Percentiles rank a stretch among this genome's conserved stretches.
phyloP scores from a whole-genome alignment of 1,140 invertebrate species.

The Littorina saxatilis region DNA sequence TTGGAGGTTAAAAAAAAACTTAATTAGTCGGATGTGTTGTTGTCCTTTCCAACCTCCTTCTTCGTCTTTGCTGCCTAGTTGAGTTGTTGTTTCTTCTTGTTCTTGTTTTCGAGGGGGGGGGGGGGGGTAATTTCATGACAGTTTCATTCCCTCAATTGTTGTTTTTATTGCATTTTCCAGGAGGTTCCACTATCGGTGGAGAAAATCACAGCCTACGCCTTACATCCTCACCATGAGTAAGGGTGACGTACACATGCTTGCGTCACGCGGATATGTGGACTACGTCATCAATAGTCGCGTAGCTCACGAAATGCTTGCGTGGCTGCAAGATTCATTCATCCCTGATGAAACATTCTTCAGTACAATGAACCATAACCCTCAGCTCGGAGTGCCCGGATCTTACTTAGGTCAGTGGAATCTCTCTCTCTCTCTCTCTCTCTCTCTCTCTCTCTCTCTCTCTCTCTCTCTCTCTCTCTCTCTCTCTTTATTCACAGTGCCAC shows the following conservation, averaged over 20 bases:
- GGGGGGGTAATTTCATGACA: too few species aligned
- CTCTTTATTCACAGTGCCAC: too few species aligned
- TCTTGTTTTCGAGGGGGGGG: too few species aligned
- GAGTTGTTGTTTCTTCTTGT: too few species aligned
- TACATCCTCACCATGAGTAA: constrained; percentile 57
- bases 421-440: constrained; percentile 3
- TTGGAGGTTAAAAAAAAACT: too few species aligned
- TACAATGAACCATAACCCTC: constrained; percentile 57
- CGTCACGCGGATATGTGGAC: constrained; percentile 59
- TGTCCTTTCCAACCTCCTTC: too few species aligned
- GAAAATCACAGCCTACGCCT: constrained; percentile 42
- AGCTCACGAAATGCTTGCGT: constrained; percentile 56
- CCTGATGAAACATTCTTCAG: constrained; percentile 68
- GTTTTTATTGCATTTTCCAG: neutral
- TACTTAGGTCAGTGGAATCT: constrained; percentile 42
- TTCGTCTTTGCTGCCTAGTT: too few species aligned
- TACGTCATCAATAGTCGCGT: constrained; percentile 51
- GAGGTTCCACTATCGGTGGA: constrained; percentile 36
- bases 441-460: neutral
- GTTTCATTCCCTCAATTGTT: neutral
- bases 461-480: neutral
- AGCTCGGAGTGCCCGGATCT: constrained; percentile 51
- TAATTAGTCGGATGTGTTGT: too few species aligned
- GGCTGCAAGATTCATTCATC: constrained; percentile 53
- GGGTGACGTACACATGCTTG: constrained; percentile 62